These are phyloP conservation scores for Eremophila alpestris DNA, from an alignment of 2,797 vertebrate species.

Conservation along the genomic window DNA sequence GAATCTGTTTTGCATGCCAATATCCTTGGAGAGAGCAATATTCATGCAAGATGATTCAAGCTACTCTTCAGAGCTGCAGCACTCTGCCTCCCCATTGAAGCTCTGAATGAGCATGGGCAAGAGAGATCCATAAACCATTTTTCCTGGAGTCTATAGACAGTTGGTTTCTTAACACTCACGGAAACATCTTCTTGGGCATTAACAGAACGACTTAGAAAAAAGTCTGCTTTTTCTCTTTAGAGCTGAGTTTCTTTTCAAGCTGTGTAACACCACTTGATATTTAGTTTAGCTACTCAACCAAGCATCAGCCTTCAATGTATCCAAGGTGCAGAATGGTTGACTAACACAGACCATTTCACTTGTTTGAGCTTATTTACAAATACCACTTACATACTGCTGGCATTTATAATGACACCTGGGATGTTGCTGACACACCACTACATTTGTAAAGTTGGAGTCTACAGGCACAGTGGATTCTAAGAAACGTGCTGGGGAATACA, in stretches of 20 bases:
- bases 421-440: slow-evolving; percentile 62
- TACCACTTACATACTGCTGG: slow-evolving; percentile 42
- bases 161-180: slow-evolving; percentile 33
- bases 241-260: slow-evolving; percentile 33
- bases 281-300: slow-evolving; percentile 44
- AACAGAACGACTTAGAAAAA: not conserved
- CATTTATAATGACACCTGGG: slow-evolving; percentile 57
- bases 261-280: slow-evolving; percentile 49
- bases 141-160: slow-evolving; percentile 18
- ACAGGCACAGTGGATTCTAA: not conserved
- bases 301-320: not conserved
- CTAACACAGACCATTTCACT: slow-evolving; percentile 27
- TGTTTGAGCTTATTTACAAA: slow-evolving; percentile 54
- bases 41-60: slow-evolving; percentile 55
- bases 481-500: not conserved
- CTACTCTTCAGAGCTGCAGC: slow-evolving; percentile 38
- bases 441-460: not conserved
- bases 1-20: slow-evolving; percentile 64
- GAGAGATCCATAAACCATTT: slow-evolving; percentile 31
- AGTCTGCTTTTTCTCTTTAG: slow-evolving; percentile 1
- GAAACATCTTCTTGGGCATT: slow-evolving; percentile 43
- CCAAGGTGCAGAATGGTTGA: slow-evolving; percentile 39
- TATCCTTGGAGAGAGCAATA: slow-evolving; percentile 62
- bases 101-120: slow-evolving; percentile 54
- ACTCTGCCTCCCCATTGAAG: slow-evolving; percentile 44